Percentiles rank a stretch among this genome's conserved stretches.
phyloP scores from a whole-genome alignment of 37 sponge, comb jelly and placozoan genomes.

The Bolinopsis microptera region DNA sequence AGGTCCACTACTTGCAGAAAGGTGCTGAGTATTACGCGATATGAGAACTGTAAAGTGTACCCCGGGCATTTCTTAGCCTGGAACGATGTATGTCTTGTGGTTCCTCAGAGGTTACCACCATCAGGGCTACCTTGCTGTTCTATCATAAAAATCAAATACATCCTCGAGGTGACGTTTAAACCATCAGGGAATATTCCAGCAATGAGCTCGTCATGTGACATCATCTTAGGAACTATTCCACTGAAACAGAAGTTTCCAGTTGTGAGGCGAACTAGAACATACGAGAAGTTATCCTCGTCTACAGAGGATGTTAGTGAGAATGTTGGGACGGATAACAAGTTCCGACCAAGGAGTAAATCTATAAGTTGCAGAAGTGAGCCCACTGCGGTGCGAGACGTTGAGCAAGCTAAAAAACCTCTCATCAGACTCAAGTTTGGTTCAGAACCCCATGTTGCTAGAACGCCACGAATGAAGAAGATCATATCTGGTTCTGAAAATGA shows the following conservation, averaged over 20 bases:
- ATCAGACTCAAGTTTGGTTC: background rate
- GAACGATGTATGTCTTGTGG: constrained; percentile 10
- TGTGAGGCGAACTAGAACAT: background rate
- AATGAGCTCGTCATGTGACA: background rate
- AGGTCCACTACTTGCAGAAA: background rate
- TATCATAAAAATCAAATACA: background rate
- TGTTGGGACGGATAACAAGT: background rate
- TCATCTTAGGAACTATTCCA: background rate
- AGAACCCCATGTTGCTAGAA: background rate
- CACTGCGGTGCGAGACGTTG: background rate
- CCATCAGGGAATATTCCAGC: background rate
- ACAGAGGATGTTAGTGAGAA: background rate
- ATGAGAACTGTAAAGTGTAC: constrained; percentile 4
- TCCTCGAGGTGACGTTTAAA: constrained; percentile 17
- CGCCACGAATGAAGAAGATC: background rate
- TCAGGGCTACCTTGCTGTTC: background rate
- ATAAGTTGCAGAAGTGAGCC: background rate
- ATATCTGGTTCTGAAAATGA: background rate
- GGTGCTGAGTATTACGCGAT: background rate
- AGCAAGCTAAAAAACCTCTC: background rate
- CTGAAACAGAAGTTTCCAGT: background rate
- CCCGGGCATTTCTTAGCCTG: background rate
- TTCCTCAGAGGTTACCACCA: constrained; percentile 4
- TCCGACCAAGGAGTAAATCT: background rate
- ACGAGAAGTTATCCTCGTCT: background rate